Evolutionary conservation across 2,888 invertebrate genomes (phyloP).

Genomic region (Melipona beecheii): DNA sequence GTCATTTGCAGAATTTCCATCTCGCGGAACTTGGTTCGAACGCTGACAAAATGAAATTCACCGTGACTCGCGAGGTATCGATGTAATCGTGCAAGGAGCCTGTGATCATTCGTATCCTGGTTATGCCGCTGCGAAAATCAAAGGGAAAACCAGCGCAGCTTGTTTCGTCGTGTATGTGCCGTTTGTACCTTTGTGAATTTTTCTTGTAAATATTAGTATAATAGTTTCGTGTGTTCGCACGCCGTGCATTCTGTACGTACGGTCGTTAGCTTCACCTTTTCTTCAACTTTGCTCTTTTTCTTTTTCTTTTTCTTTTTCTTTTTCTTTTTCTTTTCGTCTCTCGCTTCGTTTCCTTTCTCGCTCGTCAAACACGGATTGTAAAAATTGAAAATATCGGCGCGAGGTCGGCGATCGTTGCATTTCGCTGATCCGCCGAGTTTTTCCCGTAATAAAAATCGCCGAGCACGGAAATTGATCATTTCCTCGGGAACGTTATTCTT

Average conservation of each 20-base stretch:
- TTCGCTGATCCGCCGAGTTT: slow-evolving; percentile 16
- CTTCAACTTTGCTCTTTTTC: too few relatives aligned
- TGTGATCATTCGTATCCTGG: slow-evolving; percentile 19
- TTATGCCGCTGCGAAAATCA: slow-evolving; percentile 28
- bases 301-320: background rate
- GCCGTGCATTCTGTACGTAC: slow-evolving; percentile 40
- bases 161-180: slow-evolving; percentile 51
- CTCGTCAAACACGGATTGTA: background rate
- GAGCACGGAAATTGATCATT: slow-evolving; percentile 30
- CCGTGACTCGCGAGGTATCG: background rate
- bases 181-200: slow-evolving; percentile 52
- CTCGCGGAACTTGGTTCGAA: background rate
- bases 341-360: background rate
- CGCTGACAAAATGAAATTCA: background rate
- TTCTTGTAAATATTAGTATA: slow-evolving; percentile 54
- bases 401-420: slow-evolving; percentile 15
- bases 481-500: background rate
- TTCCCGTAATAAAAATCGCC: background rate
- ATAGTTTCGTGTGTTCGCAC: slow-evolving; percentile 55
- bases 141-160: slow-evolving; percentile 31
- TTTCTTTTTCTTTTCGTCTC: background rate
- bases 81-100: background rate
- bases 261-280: slow-evolving; percentile 22
- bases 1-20: background rate
- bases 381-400: slow-evolving; percentile 1